Evolutionary conservation across 2,797 vertebrate genomes (phyloP).

Genomic region (Nyctalus aviator): DNA sequence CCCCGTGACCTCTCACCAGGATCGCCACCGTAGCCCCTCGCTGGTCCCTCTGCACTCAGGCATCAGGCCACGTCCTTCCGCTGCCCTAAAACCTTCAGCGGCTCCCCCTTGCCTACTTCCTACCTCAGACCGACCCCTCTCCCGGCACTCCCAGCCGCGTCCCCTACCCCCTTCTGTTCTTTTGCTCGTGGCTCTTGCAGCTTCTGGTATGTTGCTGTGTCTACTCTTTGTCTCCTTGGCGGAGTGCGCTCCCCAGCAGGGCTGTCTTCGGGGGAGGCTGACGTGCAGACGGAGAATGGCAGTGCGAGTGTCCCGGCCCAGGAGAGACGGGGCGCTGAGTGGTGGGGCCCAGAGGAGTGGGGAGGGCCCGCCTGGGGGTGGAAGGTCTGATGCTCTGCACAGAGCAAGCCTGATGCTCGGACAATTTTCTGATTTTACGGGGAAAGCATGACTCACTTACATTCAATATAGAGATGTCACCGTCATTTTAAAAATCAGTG

Average conservation of each 20-base stretch:
- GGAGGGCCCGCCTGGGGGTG: rapidly evolving
- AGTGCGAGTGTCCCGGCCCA: neutral
- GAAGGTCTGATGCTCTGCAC: rapidly evolving
- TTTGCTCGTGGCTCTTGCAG: neutral
- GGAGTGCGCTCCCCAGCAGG: neutral
- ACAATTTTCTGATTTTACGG: neutral
- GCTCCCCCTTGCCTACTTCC: neutral
- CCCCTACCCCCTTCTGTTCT: neutral
- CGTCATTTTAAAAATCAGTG: neutral
- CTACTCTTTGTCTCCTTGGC: neutral
- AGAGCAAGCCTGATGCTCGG: neutral
- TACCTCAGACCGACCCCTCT: rapidly evolving
- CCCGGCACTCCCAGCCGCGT: no score
- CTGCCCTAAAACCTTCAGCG: neutral
- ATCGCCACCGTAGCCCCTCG: neutral
- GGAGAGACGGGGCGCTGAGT: rapidly evolving
- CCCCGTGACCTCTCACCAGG: rapidly evolving
- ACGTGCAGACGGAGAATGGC: rapidly evolving
- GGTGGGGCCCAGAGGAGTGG: neutral
- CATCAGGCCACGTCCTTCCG: neutral
- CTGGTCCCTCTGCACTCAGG: neutral
- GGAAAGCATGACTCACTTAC: neutral
- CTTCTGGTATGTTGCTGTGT: neutral
- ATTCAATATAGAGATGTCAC: neutral
- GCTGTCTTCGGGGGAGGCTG: neutral